Base-by-base conservation (phyloP, 1,140 invertebrate genomes). In the Zaprionus africanus region DNA sequence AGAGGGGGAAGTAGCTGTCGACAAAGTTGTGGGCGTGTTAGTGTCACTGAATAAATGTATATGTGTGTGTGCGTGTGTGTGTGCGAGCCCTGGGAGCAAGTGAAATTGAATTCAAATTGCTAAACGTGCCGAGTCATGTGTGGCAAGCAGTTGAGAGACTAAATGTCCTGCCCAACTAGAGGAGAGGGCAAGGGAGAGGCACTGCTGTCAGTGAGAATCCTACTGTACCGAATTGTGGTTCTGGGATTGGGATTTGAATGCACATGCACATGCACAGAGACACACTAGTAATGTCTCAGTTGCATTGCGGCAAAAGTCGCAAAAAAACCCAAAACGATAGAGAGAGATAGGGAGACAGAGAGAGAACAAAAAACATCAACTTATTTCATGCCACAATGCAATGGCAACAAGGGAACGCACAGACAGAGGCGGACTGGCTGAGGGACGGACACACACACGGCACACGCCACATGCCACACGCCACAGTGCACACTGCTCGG, bases 101-200 rank as follows among this genome's bases (percentile, higher is more conserved):
- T 77, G 71, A 79, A 87, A 87, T 90, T 88, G 81, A 90, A 88
- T 88, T 83, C 84, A 87, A 88, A 87, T 84, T 81, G 74, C 70
- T 73, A 68, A 81, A 84, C 81, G 81, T 83, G 83, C 82, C 70
- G 67, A 67, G 64, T 73, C 76, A 65, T 76, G 68, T 85, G 75
- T 68, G 78, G 69, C 68, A 82, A 73, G 65, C 38, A 66, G 69
- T 43, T 68, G 56, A 49, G 70, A 59, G 60, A 71, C 53, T 64
- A 69, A 75, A 75, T 70, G 59, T 75, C 72, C 67, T 62, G 65
- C 12, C 28, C 57, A 34, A 34, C 34, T 4, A n/a, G 19, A 46
- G 19, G 31, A 31, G 9, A 19, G 12, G 4, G 12, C 0, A 36
- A 7, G 43, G 19, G 6, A 5, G n/a, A 26, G 53, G 19, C 7